phyloP scores from a whole-genome alignment of 2,797 vertebrate species.

The Crocidura indochinensis region DNA sequence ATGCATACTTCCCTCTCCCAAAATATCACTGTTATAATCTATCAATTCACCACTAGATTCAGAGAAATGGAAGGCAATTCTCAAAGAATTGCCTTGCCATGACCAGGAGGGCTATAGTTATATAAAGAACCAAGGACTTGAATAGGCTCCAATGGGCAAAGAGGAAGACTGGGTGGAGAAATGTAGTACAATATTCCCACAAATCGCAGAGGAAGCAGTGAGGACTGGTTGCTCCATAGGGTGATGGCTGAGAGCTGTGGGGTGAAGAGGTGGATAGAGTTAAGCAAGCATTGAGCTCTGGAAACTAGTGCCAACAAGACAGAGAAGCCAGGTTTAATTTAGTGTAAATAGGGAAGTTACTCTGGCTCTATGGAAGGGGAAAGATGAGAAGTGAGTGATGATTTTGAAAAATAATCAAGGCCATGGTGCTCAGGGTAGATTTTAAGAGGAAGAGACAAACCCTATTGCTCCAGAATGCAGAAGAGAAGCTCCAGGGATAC shows the following conservation, averaged over 20 bases:
- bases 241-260: not conserved
- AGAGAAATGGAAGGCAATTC: not conserved
- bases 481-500: not conserved
- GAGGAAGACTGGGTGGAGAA: not conserved
- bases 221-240: not conserved
- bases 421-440: not conserved
- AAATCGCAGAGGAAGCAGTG: not conserved
- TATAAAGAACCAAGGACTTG: not conserved
- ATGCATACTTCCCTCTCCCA: not conserved
- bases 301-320: conserved; percentile 6
- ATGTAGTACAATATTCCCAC: not conserved
- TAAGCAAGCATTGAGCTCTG: not conserved
- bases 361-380: conserved; percentile 13
- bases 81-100: too few relatives aligned
- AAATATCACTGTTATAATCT: not conserved
- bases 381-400: conserved; percentile 18
- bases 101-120: not conserved
- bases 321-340: conserved; percentile 32
- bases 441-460: conserved; percentile 8
- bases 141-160: not conserved
- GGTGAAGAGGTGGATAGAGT: not conserved
- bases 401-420: conserved; percentile 46
- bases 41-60: not conserved
- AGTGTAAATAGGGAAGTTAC: conserved; percentile 40
- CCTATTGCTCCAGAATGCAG: not conserved